Percentiles rank a stretch among this genome's conserved stretches.
Evolutionary conservation across 2,113 vertebrate species (phyloP).

Genomic region (Pollimyrus isidori): DNA sequence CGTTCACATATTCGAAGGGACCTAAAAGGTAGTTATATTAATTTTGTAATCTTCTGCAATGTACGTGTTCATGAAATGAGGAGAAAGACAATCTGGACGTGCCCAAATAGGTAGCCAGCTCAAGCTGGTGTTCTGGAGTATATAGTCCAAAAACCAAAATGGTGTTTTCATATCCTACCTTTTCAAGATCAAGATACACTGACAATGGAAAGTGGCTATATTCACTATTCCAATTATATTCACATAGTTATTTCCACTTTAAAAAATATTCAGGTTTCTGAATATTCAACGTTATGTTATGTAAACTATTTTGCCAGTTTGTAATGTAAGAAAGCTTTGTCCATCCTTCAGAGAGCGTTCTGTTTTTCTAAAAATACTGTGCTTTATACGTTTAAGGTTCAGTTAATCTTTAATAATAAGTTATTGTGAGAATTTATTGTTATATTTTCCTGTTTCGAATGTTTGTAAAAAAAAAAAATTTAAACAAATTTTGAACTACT

Average conservation of each 20-base stretch:
- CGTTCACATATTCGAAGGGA: slow-evolving; percentile 77
- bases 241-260: background rate
- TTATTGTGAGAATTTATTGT: background rate
- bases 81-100: background rate
- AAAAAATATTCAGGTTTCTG: background rate
- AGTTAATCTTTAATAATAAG: background rate
- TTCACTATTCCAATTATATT: background rate
- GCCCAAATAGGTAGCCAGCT: background rate
- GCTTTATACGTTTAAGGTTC: background rate
- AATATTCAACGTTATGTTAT: background rate
- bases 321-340: background rate
- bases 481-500: background rate
- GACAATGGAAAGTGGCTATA: background rate
- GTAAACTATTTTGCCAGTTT: background rate
- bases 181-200: background rate
- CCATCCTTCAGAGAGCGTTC: background rate
- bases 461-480: background rate
- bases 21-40: slow-evolving; percentile 64
- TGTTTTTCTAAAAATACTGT: background rate
- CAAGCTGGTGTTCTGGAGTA: background rate
- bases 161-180: background rate
- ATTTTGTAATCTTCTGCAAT: background rate
- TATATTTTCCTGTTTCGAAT: background rate
- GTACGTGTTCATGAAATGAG: background rate
- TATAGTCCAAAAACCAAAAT: background rate